Evolutionary conservation across 2,797 vertebrate genomes (phyloP), one percentile per base, ranked within the genome.

Genomic region (Oreochromis mossambicus): DNA sequence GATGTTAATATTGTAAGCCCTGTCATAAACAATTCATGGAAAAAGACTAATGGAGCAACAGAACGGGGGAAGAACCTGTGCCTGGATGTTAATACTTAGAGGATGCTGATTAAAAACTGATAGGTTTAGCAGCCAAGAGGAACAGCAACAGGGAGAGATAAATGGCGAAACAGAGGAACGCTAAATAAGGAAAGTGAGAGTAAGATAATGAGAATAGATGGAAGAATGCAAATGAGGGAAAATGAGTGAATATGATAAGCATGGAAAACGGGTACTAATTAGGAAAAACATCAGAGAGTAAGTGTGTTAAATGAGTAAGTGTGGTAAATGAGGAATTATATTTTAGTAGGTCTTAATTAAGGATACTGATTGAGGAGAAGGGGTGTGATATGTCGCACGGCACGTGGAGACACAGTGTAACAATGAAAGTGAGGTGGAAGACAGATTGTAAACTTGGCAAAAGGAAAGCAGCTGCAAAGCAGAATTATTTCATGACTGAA

Each of bases 291-390:
- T 83, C 76, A 84, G 81, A 87, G 81, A 89, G 83, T 77, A 85
- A 89, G 75, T 86, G 46, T 81, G 75, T 68, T 86, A 86, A n/a
- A n/a, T n/a, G n/a, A n/a, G n/a, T n/a, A n/a, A 88, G 81, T 88
- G 86, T 90, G 81, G 82, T 84, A 85, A 89, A 90, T 84, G 85
- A 75, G 84, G 86, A 92, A 88, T 91, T 85, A 88, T 83, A 89
- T 90, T 86, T 89, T 82, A 89, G 82, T 75, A 88, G 83, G 89
- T 92, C 82, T 89, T 89, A 90, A 92, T 90, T 79, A 91, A 85
- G 55, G 75, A 82, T 83, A 87, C 78, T 84, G 86, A 89, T 81
- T 78, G 48, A 86, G 63, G 36, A 83, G 75, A 83, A 84, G 73
- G 51, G 32, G 14, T 2, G 43, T 75, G 79, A 90, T 85, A 56